phyloP scores from a whole-genome alignment of 2,888 invertebrate genomes.

The Omphaloscelis lunosa region DNA sequence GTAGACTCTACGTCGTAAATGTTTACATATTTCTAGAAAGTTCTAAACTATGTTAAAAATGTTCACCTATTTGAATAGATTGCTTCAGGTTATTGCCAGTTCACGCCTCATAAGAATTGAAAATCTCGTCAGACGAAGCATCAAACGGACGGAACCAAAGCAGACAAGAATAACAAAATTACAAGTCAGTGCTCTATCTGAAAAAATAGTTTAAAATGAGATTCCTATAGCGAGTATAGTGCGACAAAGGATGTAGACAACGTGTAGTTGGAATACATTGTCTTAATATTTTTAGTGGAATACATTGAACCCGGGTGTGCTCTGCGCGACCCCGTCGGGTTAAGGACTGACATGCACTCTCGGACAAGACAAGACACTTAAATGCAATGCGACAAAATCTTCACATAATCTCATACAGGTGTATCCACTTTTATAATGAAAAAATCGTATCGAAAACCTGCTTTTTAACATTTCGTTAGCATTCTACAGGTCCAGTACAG shows the following conservation, averaged over 20 bases:
- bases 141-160: slow-evolving; percentile 5
- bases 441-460: neutral
- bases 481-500: neutral
- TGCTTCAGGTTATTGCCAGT: neutral
- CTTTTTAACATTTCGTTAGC: neutral
- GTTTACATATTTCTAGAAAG: slow-evolving; percentile 28
- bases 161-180: slow-evolving; percentile 24
- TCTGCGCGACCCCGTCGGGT: slow-evolving; percentile 52
- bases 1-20: slow-evolving; percentile 3
- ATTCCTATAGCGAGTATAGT: slow-evolving; percentile 62
- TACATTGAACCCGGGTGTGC: slow-evolving; percentile 73
- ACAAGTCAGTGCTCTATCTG: slow-evolving; percentile 21
- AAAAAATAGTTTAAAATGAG: slow-evolving; percentile 50
- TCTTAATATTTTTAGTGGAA: slow-evolving; percentile 66
- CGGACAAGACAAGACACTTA: slow-evolving; percentile 25
- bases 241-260: slow-evolving; percentile 63
- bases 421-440: neutral
- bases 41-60: slow-evolving; percentile 11
- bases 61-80: slow-evolving; percentile 33
- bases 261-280: slow-evolving; percentile 72
- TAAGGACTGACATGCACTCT: slow-evolving; percentile 52
- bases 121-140: slow-evolving; percentile 19
- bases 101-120: slow-evolving; percentile 11
- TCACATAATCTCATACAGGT: neutral
- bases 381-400: slow-evolving; percentile 12